Evolutionary conservation across 2,797 vertebrate species (phyloP), one percentile per base, ranked within the genome.

Genomic region (Sebastes ruberrimus): DNA sequence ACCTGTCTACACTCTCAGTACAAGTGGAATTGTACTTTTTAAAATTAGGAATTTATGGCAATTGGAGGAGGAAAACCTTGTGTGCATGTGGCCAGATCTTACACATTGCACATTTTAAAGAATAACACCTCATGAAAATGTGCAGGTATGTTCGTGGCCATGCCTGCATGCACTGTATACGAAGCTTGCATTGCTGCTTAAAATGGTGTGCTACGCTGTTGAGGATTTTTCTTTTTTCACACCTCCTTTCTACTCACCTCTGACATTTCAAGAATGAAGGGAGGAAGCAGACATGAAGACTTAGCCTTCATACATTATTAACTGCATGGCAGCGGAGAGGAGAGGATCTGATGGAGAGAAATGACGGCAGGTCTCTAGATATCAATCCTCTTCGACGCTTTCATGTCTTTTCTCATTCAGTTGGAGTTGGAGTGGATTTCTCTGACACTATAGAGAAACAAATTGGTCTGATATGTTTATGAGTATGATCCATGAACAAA

Each of bases 261-360:
- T 94, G 91, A 92, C 92, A 93, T 94, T 92, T 94, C 70, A 81
- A 87, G 88, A 81, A 79, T 79, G 81, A 85, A 67, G 66, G 84
- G 81, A 79, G 82, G 78, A 86, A 89, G 91, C 75, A 86, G 76
- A 89, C 70, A 80, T 46, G 63, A 82, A 86, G 84, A 91, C 79
- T 87, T 81, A 84, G 56, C 79, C 83, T 85, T 93, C 87, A 92
- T 94, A 67, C 84, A 93, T 95, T 92, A 94, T 93, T 93, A 89
- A 94, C 23, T 59, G 38, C 70, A 82, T 20, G 66, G 89, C 67
- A 46, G 88, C 13, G 2, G 60, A 73, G 81, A 72, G n/a, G 85
- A 84, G 72, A 70, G 25, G 28, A 49, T 35, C 49, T 57, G 55
- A 63, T 70, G 59, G 68, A 68, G 49, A 60, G 64, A 76, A 63